A percentile compares a stretch with the other conserved stretches of the same genome.
phyloP scores from a whole-genome alignment of 2,888 invertebrate species.

The Clostera curtula region DNA sequence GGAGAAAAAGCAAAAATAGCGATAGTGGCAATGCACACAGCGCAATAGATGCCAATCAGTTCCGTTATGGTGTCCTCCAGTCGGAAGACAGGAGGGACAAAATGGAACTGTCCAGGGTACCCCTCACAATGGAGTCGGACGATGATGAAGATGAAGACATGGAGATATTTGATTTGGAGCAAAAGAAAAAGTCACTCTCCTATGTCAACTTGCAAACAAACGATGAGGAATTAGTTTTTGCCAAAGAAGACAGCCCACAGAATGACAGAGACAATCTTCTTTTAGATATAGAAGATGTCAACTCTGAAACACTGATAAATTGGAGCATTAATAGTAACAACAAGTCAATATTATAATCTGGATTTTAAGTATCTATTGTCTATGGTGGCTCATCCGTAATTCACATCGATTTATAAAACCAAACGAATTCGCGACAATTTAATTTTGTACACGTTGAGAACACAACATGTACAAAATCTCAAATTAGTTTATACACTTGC shows the following conservation, averaged over 20 bases:
- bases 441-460: too few relatives aligned
- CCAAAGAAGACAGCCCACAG: conserved; percentile 28
- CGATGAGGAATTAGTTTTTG: conserved; percentile 54
- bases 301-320: conserved; percentile 53
- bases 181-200: conserved; percentile 60
- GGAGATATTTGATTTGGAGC: conserved; percentile 66
- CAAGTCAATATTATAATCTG: conserved; percentile 56
- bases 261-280: conserved; percentile 49
- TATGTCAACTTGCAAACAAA: conserved; percentile 59
- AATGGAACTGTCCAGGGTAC: conserved; percentile 57
- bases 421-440: too few relatives aligned
- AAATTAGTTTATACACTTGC: too few relatives aligned
- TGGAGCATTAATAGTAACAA: conserved; percentile 52
- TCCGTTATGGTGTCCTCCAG: conserved; percentile 66
- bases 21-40: conserved; percentile 43
- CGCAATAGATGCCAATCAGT: conserved; percentile 56
- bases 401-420: too few relatives aligned
- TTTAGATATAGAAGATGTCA: conserved; percentile 58
- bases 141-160: conserved; percentile 68
- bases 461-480: too few relatives aligned
- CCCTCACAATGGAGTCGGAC: conserved; percentile 66
- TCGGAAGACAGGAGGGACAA: conserved; percentile 62
- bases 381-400: background rate
- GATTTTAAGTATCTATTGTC: conserved; percentile 6
- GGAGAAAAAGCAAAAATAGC: conserved; percentile 48